Percentiles rank a stretch among this genome's conserved stretches.
Conservation (phyloP, 2,113 vertebrate species). For the Mesocricetus auratus region DNA sequence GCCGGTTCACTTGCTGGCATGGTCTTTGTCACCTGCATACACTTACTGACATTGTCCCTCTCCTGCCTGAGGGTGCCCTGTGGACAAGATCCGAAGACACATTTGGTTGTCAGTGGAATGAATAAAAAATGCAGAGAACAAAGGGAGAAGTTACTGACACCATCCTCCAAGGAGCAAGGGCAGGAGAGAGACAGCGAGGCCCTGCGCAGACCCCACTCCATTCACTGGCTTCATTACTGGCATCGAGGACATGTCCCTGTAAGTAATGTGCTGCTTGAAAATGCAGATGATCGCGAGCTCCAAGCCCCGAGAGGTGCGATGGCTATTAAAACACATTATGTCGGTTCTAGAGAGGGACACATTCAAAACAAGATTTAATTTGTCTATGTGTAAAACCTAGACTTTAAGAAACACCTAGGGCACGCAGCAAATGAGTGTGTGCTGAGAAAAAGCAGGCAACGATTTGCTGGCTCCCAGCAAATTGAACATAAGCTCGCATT, state of each 20-base stretch:
- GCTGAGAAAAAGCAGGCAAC: background rate
- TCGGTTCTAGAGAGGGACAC: conserved; percentile 4
- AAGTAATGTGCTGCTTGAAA: background rate
- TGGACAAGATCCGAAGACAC: rapidly evolving
- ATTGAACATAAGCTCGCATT: conserved; percentile 63
- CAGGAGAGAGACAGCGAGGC: background rate
- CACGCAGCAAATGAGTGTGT: conserved; percentile 44
- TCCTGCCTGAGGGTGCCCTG: rapidly evolving
- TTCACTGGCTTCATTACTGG: background rate
- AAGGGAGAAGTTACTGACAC: rapidly evolving
- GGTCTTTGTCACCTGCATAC: rapidly evolving
- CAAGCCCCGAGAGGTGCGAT: rapidly evolving
- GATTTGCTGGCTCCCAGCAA: conserved; percentile 67
- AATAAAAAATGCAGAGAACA: background rate
- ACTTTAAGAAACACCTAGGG: conserved; percentile 44
- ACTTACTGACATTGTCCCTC: background rate
- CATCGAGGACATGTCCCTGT: background rate
- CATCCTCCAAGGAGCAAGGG: rapidly evolving
- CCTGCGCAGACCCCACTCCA: background rate
- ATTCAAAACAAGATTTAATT: conserved; percentile 1
- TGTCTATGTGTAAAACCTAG: background rate
- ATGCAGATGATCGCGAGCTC: background rate
- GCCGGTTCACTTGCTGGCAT: background rate
- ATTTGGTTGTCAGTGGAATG: rapidly evolving
- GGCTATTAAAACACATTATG: background rate